phyloP scores from a whole-genome alignment of 2,113 vertebrate species.

The Lycaon pictus region DNA sequence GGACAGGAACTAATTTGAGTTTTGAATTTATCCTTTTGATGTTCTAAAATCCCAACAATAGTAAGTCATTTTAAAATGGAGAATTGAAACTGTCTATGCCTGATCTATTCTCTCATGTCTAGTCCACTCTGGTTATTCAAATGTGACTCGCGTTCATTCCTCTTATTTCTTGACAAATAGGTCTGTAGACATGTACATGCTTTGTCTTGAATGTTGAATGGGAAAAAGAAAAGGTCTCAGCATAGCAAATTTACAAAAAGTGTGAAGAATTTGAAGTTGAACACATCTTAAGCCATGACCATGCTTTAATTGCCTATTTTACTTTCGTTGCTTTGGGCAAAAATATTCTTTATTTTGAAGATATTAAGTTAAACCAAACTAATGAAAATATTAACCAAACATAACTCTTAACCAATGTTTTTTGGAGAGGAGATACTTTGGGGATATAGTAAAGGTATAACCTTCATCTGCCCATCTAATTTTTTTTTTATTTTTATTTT shows the following conservation, averaged over 20 bases:
- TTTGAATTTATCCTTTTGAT: slow-evolving; percentile 81
- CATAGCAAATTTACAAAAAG: slow-evolving; percentile 15
- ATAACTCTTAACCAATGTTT: neutral
- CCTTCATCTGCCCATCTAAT: neutral
- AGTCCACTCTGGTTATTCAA: slow-evolving; percentile 79
- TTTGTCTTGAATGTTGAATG: slow-evolving; percentile 72
- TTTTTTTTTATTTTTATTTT: too few species aligned
- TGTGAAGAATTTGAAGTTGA: slow-evolving; percentile 43
- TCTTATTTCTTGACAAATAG: slow-evolving; percentile 75
- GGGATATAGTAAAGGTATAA: neutral
- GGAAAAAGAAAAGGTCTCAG: neutral
- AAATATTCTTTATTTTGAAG: neutral
- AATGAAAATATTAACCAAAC: slow-evolving; percentile 3
- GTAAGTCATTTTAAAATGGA: slow-evolving; percentile 78
- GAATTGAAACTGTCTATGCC: slow-evolving; percentile 66
- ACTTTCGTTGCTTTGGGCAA: neutral
- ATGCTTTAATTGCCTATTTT: slow-evolving; percentile 27
- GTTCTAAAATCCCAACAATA: slow-evolving; percentile 78
- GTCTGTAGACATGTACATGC: slow-evolving; percentile 21
- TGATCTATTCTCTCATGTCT: slow-evolving; percentile 76
- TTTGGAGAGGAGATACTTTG: neutral
- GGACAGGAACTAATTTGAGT: slow-evolving; percentile 79
- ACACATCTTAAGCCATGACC: neutral
- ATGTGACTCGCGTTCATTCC: slow-evolving; percentile 71
- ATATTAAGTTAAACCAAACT: neutral